Conservation (phyloP, 2,113 vertebrate species). For the Cricetomys ansorgei region DNA sequence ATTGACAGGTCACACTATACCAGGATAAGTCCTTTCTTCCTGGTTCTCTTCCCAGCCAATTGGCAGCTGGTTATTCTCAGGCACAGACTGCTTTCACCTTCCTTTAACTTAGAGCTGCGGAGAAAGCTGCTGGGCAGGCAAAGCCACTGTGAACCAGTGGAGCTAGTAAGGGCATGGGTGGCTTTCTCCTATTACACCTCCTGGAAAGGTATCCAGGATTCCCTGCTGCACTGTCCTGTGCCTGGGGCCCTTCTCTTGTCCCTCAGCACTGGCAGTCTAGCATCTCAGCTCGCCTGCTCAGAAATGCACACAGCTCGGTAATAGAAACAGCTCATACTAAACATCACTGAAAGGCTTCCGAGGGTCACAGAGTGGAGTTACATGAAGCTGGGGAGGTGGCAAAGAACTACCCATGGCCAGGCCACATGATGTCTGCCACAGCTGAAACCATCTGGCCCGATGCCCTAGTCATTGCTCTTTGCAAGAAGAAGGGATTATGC, state of each 20-base stretch:
- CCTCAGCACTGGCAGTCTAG: neutral
- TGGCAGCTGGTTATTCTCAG: constrained; percentile 13
- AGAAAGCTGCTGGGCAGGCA: neutral
- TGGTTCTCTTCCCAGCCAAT: neutral
- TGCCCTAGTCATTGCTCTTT: neutral
- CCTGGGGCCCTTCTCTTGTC: too few relatives aligned
- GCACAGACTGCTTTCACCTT: neutral
- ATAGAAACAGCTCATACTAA: neutral
- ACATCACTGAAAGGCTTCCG: neutral
- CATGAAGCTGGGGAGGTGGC: neutral
- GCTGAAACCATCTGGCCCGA: neutral
- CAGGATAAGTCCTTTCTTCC: neutral
- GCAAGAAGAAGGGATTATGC: neutral
- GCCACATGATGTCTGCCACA: accelerated
- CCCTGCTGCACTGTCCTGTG: neutral
- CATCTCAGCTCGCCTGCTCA: neutral
- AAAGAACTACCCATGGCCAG: neutral
- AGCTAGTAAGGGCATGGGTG: neutral
- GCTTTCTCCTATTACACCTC: neutral
- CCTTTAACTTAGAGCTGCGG: neutral
- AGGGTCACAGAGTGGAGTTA: neutral
- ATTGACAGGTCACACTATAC: neutral
- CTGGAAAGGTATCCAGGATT: accelerated
- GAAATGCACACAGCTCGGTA: neutral
- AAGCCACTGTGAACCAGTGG: neutral